Percentiles rank a stretch among this genome's conserved stretches.
These are phyloP conservation scores for Microcebus ravelobensis DNA, from an alignment of 2,113 vertebrate genomes.

Conservation along the genomic window DNA sequence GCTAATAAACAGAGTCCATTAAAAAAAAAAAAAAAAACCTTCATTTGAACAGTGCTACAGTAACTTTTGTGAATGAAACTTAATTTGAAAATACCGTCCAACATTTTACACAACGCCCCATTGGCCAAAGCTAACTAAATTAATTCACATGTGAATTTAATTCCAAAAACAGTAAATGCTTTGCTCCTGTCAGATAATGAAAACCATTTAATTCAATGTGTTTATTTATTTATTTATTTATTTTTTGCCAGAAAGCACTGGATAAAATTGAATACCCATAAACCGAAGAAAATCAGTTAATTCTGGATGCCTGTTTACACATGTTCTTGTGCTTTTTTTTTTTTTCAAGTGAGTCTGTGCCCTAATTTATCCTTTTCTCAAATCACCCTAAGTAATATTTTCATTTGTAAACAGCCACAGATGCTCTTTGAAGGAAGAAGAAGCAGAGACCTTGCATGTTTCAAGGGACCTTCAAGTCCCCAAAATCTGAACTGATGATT, in stretches of 20 bases:
- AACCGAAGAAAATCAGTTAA: constrained; percentile 29
- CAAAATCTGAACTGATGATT: background rate
- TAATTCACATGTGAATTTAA: constrained; percentile 29
- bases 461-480: background rate
- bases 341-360: background rate
- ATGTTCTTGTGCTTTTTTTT: background rate
- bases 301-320: background rate
- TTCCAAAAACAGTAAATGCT: background rate
- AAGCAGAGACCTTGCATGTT: background rate
- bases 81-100: constrained; percentile 34
- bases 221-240: background rate
- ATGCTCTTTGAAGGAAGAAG: constrained; percentile 16
- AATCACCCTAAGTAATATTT: constrained; percentile 23
- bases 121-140: background rate
- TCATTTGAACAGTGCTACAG: background rate
- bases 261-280: background rate
- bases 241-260: background rate
- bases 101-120: constrained; percentile 21
- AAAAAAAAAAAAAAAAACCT: background rate
- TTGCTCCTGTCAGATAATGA: constrained; percentile 46
- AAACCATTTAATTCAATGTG: background rate
- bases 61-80: constrained; percentile 18
- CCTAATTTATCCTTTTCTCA: background rate
- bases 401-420: background rate
- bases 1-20: background rate